Percentiles rank a stretch among this genome's conserved stretches.
phyloP scores from a whole-genome alignment of 2,113 vertebrate genomes.

The Thalassoma bifasciatum region DNA sequence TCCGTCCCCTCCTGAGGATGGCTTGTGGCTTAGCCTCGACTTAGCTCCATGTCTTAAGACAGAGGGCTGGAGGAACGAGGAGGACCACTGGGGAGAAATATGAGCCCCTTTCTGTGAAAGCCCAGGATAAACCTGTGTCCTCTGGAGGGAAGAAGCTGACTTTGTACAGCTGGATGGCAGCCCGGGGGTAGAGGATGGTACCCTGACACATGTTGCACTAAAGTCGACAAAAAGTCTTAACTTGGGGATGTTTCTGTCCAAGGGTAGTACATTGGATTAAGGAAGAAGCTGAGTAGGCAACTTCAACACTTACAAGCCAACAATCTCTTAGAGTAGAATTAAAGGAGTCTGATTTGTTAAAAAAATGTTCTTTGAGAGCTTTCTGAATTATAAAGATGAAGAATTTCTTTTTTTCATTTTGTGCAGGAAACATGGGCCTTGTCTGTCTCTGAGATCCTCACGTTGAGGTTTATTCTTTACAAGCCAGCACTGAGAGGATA shows the following conservation, averaged over 20 bases:
- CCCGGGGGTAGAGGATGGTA: slow-evolving; percentile 50
- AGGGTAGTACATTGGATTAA: not conserved
- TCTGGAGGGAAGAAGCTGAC: slow-evolving; percentile 65
- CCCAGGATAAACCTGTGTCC: slow-evolving; percentile 78
- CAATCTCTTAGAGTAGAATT: too few species aligned
- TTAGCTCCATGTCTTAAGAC: slow-evolving; percentile 79
- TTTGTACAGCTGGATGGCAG: slow-evolving; percentile 43
- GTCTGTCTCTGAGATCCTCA: slow-evolving; percentile 35
- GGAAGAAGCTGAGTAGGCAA: not conserved
- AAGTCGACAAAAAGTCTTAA: slow-evolving; percentile 21
- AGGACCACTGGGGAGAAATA: slow-evolving; percentile 65
- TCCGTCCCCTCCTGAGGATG: slow-evolving; percentile 71
- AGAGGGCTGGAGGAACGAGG: slow-evolving; percentile 47
- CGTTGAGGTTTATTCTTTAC: slow-evolving; percentile 30
- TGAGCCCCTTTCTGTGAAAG: slow-evolving; percentile 60
- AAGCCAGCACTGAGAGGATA: slow-evolving; percentile 19
- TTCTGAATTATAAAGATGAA: slow-evolving; percentile 21
- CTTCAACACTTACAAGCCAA: too few species aligned
- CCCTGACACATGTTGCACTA: slow-evolving; percentile 1
- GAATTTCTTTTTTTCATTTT: slow-evolving; percentile 15
- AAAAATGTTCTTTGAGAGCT: not conserved
- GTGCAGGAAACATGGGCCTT: slow-evolving; percentile 24
- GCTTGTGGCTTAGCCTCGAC: slow-evolving; percentile 78
- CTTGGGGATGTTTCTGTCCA: slow-evolving; percentile 1
- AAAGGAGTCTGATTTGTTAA: too few species aligned